phyloP scores from a whole-genome alignment of 2,797 vertebrate genomes.

The Simalia tracyae region DNA sequence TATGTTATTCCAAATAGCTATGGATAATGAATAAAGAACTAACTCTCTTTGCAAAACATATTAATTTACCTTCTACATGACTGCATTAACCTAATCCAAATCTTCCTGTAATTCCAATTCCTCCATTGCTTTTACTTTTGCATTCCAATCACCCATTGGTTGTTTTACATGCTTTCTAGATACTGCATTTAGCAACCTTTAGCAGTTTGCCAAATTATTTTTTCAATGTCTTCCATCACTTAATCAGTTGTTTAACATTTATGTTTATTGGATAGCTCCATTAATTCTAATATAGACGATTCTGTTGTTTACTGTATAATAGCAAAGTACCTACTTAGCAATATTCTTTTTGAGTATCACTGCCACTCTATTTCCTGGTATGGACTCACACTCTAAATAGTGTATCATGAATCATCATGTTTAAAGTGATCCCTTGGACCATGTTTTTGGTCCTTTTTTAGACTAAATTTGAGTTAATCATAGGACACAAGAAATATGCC shows the following conservation, averaged over 20 bases:
- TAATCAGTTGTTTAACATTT: not conserved
- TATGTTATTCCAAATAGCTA: not conserved
- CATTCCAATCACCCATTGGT: not conserved
- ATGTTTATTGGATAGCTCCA: not conserved
- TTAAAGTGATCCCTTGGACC: not conserved
- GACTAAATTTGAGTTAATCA: not conserved
- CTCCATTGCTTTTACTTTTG: not conserved
- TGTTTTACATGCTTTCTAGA: not conserved
- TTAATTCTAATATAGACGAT: not conserved
- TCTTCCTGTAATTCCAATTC: not conserved
- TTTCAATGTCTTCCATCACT: not conserved
- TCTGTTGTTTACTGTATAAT: not conserved
- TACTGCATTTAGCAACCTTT: not conserved
- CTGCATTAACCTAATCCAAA: not conserved
- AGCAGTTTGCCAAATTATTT: not conserved
- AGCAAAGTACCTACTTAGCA: not conserved
- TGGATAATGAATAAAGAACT: not conserved
- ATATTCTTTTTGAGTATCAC: not conserved
- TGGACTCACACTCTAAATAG: not conserved
- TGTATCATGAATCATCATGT: not conserved
- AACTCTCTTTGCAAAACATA: not conserved
- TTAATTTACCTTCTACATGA: not conserved
- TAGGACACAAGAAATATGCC: not conserved
- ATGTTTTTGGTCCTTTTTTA: not conserved
- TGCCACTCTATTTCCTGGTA: not conserved